Conservation (phyloP, 2,888 invertebrate species). For the Osmoderma eremita region DNA sequence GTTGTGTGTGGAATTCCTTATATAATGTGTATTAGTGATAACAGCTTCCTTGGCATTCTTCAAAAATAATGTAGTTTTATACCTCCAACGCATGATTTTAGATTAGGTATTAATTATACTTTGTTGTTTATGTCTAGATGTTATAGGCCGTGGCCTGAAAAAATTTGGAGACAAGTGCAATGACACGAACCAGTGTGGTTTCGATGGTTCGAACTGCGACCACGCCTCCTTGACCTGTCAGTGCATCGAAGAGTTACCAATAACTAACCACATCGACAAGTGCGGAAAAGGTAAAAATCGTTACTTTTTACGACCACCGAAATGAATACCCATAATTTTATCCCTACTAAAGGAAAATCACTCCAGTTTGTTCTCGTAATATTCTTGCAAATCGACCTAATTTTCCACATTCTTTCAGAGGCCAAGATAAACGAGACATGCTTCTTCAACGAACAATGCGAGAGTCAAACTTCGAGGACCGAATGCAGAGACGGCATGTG, state of each 20-base stretch:
- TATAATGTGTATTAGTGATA: too few relatives aligned
- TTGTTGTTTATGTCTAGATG: constrained; percentile 61
- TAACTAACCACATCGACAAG: constrained; percentile 86
- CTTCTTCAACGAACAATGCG: constrained; percentile 86
- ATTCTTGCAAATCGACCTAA: not conserved
- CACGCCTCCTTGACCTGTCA: constrained; percentile 74
- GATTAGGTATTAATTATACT: too few relatives aligned
- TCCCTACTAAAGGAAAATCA: not conserved
- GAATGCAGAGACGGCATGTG: constrained; percentile 84
- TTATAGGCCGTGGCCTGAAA: constrained; percentile 69
- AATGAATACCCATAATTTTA: not conserved
- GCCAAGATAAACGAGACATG: constrained; percentile 84
- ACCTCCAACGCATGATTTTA: too few relatives aligned
- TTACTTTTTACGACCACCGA: not conserved
- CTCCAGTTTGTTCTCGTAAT: not conserved
- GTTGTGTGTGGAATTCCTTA: too few relatives aligned
- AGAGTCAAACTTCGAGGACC: constrained; percentile 76
- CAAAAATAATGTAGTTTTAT: too few relatives aligned
- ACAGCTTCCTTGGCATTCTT: too few relatives aligned
- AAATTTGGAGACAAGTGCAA: constrained; percentile 83
- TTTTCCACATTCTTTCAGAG: constrained; percentile 67
- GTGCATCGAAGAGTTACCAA: constrained; percentile 77
- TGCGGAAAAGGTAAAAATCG: constrained; percentile 79
- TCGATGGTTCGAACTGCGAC: constrained; percentile 79
- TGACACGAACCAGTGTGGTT: constrained; percentile 77